Percentiles rank a stretch among this genome's conserved stretches.
Evolutionary conservation across 2,888 invertebrate species (phyloP).

Genomic region (Caenorhabditis doughertyi): DNA sequence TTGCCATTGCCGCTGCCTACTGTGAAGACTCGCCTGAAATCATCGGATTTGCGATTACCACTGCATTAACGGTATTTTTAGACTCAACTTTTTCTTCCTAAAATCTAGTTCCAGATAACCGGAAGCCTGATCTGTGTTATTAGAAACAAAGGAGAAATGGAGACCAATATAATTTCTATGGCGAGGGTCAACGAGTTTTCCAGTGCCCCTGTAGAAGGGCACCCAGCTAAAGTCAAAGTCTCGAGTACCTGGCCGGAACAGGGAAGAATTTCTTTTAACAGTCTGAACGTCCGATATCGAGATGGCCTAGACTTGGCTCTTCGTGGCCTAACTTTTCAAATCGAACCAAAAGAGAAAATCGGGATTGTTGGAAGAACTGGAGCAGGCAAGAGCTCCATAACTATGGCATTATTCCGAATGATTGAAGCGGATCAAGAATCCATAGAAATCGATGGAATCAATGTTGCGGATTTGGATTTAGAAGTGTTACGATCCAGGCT

Average conservation of each 20-base stretch:
- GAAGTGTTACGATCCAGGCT: constrained; percentile 89
- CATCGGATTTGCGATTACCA: constrained; percentile 85
- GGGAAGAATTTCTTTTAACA: constrained; percentile 81
- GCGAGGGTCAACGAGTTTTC: constrained; percentile 83
- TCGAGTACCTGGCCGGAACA: constrained; percentile 81
- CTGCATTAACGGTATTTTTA: constrained; percentile 84
- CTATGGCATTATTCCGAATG: constrained; percentile 91
- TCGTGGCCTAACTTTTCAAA: constrained; percentile 89
- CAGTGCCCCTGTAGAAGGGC: constrained; percentile 84
- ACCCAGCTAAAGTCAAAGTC: constrained; percentile 26
- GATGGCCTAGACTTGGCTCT: constrained; percentile 88
- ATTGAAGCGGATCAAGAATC: constrained; percentile 89
- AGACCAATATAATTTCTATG: constrained; percentile 83
- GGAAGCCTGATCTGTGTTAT: constrained; percentile 91
- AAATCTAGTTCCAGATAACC: constrained; percentile 86
- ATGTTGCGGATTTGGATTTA: constrained; percentile 66
- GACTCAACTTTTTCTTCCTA: no score
- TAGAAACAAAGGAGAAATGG: constrained; percentile 89
- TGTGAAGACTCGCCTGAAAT: constrained; percentile 84
- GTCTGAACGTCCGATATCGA: constrained; percentile 80
- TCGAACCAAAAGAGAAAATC: constrained; percentile 90
- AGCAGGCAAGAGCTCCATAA: constrained; percentile 90
- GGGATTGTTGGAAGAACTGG: constrained; percentile 84
- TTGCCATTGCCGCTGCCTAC: constrained; percentile 86
- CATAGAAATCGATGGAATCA: constrained; percentile 89